Percentiles rank a stretch among this genome's conserved stretches.
These are phyloP conservation scores for Nothura maculosa DNA, from an alignment of 2,797 vertebrate species.

Conservation along the genomic window DNA sequence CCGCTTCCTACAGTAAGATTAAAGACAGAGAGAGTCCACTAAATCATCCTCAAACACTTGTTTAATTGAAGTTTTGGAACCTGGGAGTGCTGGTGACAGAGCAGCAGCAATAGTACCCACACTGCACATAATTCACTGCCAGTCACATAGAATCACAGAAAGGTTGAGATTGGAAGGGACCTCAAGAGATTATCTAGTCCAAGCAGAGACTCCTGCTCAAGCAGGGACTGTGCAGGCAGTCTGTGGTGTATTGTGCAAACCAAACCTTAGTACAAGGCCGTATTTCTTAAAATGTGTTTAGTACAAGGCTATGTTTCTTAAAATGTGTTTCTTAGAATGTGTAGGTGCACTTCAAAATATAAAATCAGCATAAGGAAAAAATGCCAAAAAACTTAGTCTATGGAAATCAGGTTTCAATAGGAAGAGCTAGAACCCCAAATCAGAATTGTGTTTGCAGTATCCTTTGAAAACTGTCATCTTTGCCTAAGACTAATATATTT, in stretches of 20 bases:
- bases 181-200: too few species aligned
- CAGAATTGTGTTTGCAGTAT: neutral
- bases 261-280: neutral
- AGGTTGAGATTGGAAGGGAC: too few species aligned
- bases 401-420: neutral
- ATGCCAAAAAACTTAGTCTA: neutral
- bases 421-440: neutral
- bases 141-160: neutral
- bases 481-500: neutral
- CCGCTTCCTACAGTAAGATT: neutral
- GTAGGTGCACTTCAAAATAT: neutral
- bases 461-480: neutral
- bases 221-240: too few species aligned
- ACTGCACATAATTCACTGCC: neutral
- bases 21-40: neutral
- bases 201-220: too few species aligned
- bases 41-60: neutral
- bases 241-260: neutral
- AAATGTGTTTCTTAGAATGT: neutral
- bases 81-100: neutral
- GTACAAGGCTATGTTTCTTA: neutral
- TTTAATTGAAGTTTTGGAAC: neutral
- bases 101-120: fast-evolving
- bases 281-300: neutral
- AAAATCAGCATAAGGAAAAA: neutral